A percentile compares a stretch with the other conserved stretches of the same genome.
Conservation (phyloP, 2,113 vertebrate species). For the Nannospalax galili region DNA sequence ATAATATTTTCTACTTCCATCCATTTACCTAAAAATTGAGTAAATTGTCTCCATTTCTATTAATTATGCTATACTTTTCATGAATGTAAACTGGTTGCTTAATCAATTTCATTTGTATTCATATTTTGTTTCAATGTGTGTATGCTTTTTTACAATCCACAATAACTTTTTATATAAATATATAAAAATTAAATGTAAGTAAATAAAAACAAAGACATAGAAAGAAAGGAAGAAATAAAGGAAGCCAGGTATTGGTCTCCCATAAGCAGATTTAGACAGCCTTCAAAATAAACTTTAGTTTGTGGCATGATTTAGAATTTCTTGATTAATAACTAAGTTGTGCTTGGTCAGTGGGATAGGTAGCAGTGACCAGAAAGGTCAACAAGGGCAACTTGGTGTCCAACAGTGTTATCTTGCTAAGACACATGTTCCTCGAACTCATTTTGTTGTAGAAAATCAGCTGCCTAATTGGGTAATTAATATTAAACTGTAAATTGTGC, state of each 20-base stretch:
- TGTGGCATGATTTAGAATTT: neutral
- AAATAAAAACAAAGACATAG: no score
- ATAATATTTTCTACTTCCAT: no score
- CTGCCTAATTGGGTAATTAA: neutral
- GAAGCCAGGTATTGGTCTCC: neutral
- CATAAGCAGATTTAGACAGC: neutral
- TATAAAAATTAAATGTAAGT: neutral
- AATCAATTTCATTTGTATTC: no score
- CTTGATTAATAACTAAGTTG: neutral
- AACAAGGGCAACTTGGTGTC: rapidly evolving
- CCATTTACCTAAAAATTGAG: no score
- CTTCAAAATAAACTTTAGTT: neutral
- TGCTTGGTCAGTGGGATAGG: neutral
- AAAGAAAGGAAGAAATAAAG: no score
- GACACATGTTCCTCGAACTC: neutral
- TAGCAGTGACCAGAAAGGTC: neutral
- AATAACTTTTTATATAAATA: no score
- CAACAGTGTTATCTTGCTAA: neutral
- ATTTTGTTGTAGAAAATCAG: neutral
- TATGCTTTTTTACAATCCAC: no score
- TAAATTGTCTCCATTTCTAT: no score
- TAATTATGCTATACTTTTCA: no score
- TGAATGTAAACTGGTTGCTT: no score
- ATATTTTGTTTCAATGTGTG: no score
- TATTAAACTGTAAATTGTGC: neutral